phyloP scores from a whole-genome alignment of 2,113 vertebrate genomes.

The Rhadina sibilatrix region DNA sequence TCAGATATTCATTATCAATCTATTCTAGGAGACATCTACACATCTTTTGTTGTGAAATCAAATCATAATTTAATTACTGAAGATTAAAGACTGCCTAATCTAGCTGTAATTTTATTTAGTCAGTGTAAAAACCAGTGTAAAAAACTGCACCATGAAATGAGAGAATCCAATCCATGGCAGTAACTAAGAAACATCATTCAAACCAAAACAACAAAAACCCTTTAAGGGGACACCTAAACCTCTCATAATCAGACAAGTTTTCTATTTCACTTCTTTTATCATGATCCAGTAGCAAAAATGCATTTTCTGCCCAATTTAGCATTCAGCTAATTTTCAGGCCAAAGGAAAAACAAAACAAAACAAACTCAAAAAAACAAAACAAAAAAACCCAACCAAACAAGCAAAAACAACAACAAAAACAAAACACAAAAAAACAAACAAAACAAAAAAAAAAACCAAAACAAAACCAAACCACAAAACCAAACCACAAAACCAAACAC shows the following conservation, averaged over 20 bases:
- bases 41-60: background rate
- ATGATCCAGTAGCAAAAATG: background rate
- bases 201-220: background rate
- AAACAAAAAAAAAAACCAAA: too few species aligned
- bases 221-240: background rate
- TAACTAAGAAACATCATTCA: background rate
- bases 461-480: too few species aligned
- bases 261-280: background rate
- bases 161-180: background rate
- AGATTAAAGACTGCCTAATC: background rate
- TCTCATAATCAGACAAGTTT: background rate
- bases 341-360: background rate
- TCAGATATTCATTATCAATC: background rate
- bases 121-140: background rate
- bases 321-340: background rate
- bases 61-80: conserved; percentile 15
- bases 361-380: background rate
- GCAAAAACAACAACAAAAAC: too few species aligned
- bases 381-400: too few species aligned
- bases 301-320: background rate
- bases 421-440: background rate
- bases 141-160: background rate
- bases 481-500: background rate
- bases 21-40: background rate
- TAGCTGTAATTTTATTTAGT: background rate